Percentiles rank a stretch among this genome's conserved stretches.
These are phyloP conservation scores for Panagrolaimus sp. DNA, from an alignment of 1,140 invertebrate species.

Conservation along the genomic window DNA sequence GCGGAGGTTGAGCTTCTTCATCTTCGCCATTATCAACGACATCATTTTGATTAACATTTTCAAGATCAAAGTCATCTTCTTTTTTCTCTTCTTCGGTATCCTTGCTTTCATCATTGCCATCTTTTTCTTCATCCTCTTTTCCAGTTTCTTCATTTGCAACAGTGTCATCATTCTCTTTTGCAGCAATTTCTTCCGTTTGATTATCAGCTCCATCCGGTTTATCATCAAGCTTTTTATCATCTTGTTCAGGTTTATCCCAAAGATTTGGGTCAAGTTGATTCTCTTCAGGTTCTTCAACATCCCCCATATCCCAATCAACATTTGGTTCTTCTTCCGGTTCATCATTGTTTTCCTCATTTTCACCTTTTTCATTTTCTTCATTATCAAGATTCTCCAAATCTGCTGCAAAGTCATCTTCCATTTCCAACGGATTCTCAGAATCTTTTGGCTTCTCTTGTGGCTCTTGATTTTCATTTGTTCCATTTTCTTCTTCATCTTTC, in stretches of 20 bases:
- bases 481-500: slow-evolving; percentile 25
- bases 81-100: slow-evolving; percentile 61
- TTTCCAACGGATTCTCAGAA: slow-evolving; percentile 68
- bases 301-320: slow-evolving; percentile 60
- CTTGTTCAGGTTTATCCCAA: slow-evolving; percentile 68
- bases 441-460: slow-evolving; percentile 75
- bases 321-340: slow-evolving; percentile 55
- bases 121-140: slow-evolving; percentile 62
- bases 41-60: slow-evolving; percentile 48
- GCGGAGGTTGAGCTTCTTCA: slow-evolving; percentile 29
- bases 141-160: slow-evolving; percentile 38
- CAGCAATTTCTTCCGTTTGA: slow-evolving; percentile 49
- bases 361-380: slow-evolving; percentile 53
- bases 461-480: slow-evolving; percentile 60
- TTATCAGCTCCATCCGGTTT: slow-evolving; percentile 60
- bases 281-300: slow-evolving; percentile 58
- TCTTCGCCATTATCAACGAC: slow-evolving; percentile 31
- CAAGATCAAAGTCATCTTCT: slow-evolving; percentile 63
- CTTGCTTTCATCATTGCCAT: slow-evolving; percentile 62
- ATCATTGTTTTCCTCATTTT: slow-evolving; percentile 30
- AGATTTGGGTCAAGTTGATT: slow-evolving; percentile 54
- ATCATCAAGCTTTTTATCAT: slow-evolving; percentile 70
- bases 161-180: slow-evolving; percentile 52
- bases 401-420: slow-evolving; percentile 58
- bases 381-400: slow-evolving; percentile 54